Base-by-base conservation (phyloP, 64 coral and sea anemone genomes). In the Actinia tenebrosa region DNA sequence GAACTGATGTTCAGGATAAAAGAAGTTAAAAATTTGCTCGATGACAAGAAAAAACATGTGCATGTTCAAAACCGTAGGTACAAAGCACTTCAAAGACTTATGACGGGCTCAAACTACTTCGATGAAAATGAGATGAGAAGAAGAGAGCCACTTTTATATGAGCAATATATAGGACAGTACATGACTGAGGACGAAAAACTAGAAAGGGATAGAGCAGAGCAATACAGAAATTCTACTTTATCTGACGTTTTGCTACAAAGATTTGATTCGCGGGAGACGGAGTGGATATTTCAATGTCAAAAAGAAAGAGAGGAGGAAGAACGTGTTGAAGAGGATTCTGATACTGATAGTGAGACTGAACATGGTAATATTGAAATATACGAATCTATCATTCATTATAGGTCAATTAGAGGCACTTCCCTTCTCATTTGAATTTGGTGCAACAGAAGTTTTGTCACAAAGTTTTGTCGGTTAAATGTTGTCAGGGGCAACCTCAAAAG, bases 151-250 rank as follows among this genome's bases (percentile, higher is more conserved):
- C 85, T 92, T 17, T 80, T 98, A 20, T 98, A 98, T 22, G 96
- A 95, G 56, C 84, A 95, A 30, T 98, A 95, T 82, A 84, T 98
- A 45, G 96, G 96, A 18, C 96, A 98, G 47, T 98, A 95, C 68
- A 69, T 98, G 11, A 98, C 87, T 16, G 93, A 92, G 20, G 84
- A 95, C 22, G 93, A 95, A 44, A 95, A 90, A 79, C 83, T 98
- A 69, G 85, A 89, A 7, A 84, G 90, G 81, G 96, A 98, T 64
- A 89, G 79, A 71, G 83, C 85, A 45, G 61, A 89, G 79, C 83
- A 90, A 60, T 71, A 78, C 14, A n/a, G 53, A 55, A 88, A 95
- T 16, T 90, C 86, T 2, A 88, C 84, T 37, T 37, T 98, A 59
- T 91, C 93, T 53, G 80, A 88, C 58, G 71, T 98, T 82, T 56